These are phyloP conservation scores for Drosophila willistoni DNA, from an alignment of 1,140 invertebrate species.

Conservation along the genomic window DNA sequence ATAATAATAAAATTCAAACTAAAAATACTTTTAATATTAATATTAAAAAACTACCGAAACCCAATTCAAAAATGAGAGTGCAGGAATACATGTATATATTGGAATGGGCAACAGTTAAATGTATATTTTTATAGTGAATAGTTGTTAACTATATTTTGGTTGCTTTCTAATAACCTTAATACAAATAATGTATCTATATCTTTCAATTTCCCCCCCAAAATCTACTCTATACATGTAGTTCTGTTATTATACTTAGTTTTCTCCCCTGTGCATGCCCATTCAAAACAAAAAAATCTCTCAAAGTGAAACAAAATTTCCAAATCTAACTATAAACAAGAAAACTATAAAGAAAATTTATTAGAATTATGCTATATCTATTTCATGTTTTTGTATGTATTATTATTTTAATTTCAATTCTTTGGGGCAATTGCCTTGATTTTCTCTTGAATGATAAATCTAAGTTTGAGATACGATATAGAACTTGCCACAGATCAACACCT, in stretches of 20 bases:
- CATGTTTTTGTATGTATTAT: slow-evolving; percentile 56
- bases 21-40: not conserved
- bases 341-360: slow-evolving; percentile 26
- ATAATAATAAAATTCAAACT: not conserved
- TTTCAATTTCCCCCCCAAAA: not conserved
- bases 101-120: slow-evolving; percentile 16
- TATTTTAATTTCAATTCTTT: slow-evolving; percentile 38
- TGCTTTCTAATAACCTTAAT: not conserved
- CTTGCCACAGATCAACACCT: slow-evolving; percentile 82
- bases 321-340: not conserved
- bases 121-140: not conserved
- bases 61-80: slow-evolving; percentile 1
- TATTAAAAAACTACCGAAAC: not conserved
- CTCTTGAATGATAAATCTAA: slow-evolving; percentile 59
- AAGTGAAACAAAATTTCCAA: not conserved
- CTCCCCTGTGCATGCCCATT: not conserved
- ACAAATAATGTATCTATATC: not conserved
- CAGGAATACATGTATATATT: slow-evolving; percentile 28
- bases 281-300: not conserved
- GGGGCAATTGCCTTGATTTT: slow-evolving; percentile 38
- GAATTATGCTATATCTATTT: slow-evolving; percentile 20
- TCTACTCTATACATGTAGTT: slow-evolving; percentile 38
- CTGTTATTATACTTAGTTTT: slow-evolving; percentile 23
- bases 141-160: not conserved
- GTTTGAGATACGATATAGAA: slow-evolving; percentile 55